phyloP scores from a whole-genome alignment of 2,797 vertebrate genomes.

The Gadopsis marmoratus region DNA sequence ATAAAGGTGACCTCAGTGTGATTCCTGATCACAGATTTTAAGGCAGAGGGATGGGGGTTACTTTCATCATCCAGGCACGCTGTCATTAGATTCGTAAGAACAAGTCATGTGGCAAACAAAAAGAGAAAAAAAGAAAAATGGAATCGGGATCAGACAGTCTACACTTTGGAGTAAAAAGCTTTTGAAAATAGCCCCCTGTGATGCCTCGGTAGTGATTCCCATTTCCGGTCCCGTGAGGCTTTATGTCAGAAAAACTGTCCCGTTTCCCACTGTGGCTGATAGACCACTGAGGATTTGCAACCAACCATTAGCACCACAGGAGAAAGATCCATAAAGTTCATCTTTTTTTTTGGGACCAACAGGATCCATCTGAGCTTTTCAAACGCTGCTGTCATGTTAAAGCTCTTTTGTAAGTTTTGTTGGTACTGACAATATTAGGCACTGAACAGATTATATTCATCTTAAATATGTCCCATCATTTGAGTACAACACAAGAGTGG shows the following conservation, averaged over 20 bases:
- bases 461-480: background rate
- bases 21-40: constrained; percentile 59
- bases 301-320: constrained; percentile 65
- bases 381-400: background rate
- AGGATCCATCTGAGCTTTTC: background rate
- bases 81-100: constrained; percentile 31
- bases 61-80: constrained; percentile 81
- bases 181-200: constrained; percentile 88
- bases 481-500: background rate
- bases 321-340: background rate
- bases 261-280: constrained; percentile 28
- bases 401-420: background rate
- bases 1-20: constrained; percentile 77
- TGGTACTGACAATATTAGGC: background rate
- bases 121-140: background rate
- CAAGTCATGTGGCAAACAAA: constrained; percentile 26
- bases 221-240: constrained; percentile 30
- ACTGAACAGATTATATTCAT: background rate
- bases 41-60: constrained; percentile 83
- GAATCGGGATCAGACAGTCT: constrained; percentile 65
- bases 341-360: background rate
- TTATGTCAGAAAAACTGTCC: background rate
- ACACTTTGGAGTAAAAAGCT: constrained; percentile 88
- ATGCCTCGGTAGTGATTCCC: constrained; percentile 68
- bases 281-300: constrained; percentile 31